Evolutionary conservation across 2,888 invertebrate genomes (phyloP), one percentile per base, ranked within the genome.

Genomic region (Mechanitis messenoides): DNA sequence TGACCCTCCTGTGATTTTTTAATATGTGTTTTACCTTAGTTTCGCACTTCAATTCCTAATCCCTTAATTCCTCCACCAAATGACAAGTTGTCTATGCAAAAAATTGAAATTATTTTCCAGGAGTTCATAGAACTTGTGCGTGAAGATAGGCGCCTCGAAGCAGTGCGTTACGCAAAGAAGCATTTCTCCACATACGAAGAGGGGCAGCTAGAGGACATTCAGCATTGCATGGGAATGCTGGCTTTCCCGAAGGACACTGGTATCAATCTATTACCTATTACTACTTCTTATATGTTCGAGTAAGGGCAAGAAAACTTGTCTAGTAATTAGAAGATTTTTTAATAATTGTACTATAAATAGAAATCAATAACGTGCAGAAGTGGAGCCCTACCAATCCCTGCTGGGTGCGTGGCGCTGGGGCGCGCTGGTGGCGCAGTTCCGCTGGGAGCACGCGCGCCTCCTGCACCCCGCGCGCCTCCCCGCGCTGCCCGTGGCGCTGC

Each of bases 41-140:
- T 20, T 20, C 20, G 20, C 20, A 20, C 20, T 20, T 20, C 20
- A 20, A 20, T 20, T 20, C 20, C 20, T 20, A 20, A 20, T 20
- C 20, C 20, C 20, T 20, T 20, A 20, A 20, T 20, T 20, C 20
- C 20, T 20, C 20, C 20, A 20, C 20, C 20, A 20, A 20, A 20
- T 20, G 20, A 20, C 20, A 20, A 20, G 20, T 20, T 20, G 20
- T 20, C 20, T 20, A 11, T 12, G 3, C 3, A 2, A 6, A 31
- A 9, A 4, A 50, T 31, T 5, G 5, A 9, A 11, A 3, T 11
- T 57, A 5, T 28, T 45, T 70, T 69, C 0, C 94, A 98, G 91
- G 98, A 98, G 83, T 98, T 98, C 80, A 95, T 99, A 45, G 99
- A 99, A 84, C 84, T 98, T 58, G 95, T 99, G n/a, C 93, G 97